Evolutionary conservation across 1,140 invertebrate species (phyloP).

Genomic region (Sminthurinus signatus): DNA sequence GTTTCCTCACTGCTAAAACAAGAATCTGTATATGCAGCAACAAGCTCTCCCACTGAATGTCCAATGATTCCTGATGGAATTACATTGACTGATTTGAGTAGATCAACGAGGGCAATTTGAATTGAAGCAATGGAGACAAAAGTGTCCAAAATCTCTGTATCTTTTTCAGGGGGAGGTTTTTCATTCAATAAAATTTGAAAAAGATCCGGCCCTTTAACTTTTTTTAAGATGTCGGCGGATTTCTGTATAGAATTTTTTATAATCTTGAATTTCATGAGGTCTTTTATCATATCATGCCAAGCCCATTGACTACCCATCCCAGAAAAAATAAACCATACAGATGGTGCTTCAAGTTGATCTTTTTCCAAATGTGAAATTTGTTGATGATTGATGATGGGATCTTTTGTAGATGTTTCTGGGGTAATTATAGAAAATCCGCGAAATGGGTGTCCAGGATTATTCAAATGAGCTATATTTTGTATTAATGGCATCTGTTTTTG

Average conservation of each 20-base stretch:
- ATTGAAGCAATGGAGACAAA: constrained; percentile 46
- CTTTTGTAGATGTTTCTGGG: too few species aligned
- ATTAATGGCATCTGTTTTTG: neutral
- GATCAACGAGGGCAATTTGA: constrained; percentile 78
- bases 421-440: neutral
- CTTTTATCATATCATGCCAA: constrained; percentile 62
- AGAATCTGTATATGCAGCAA: constrained; percentile 91
- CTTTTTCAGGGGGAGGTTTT: too few species aligned
- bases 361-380: constrained; percentile 29
- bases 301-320: constrained; percentile 91
- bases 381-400: neutral
- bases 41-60: constrained; percentile 83
- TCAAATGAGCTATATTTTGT: neutral
- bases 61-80: constrained; percentile 80
- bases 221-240: constrained; percentile 41
- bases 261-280: constrained; percentile 51
- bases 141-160: too few species aligned
- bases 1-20: constrained; percentile 64
- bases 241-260: constrained; percentile 52
- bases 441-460: neutral
- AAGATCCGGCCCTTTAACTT: constrained; percentile 49
- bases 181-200: neutral
- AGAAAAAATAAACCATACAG: constrained; percentile 78
- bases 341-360: constrained; percentile 43
- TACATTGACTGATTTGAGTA: constrained; percentile 73